A percentile compares a stretch with the other conserved stretches of the same genome.
These are phyloP conservation scores for Drosophila stalkeri DNA, from an alignment of 2,888 invertebrate species.

Conservation along the genomic window DNA sequence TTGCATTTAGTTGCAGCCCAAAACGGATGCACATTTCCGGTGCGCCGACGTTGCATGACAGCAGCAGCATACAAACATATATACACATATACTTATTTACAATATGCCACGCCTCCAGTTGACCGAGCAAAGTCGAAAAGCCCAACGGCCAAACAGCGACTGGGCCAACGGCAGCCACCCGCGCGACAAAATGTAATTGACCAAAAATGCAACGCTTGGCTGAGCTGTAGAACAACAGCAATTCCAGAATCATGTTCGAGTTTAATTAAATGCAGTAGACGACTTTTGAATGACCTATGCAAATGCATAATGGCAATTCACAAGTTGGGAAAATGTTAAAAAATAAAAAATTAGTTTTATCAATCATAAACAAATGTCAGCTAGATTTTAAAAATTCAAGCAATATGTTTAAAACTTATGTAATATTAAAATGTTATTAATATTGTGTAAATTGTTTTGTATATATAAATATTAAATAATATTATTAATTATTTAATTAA, in stretches of 20 bases:
- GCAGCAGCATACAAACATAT: conserved; percentile 26
- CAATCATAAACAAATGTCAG: neutral
- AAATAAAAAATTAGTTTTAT: neutral
- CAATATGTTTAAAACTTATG: too few species aligned
- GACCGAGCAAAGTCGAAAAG: conserved; percentile 46
- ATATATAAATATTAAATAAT: too few species aligned
- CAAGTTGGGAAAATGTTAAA: neutral
- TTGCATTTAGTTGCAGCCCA: conserved; percentile 47
- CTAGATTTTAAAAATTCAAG: too few species aligned
- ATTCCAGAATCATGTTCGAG: conserved; percentile 40
- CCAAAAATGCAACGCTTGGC: conserved; percentile 77
- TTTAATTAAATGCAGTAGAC: neutral
- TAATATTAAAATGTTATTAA: too few species aligned
- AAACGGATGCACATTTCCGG: conserved; percentile 74
- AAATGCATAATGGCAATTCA: neutral
- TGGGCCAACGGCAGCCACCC: conserved; percentile 60
- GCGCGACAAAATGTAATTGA: conserved; percentile 79
- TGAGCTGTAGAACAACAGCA: conserved; percentile 55
- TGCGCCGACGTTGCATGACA: conserved; percentile 73
- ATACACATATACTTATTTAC: conserved; percentile 3
- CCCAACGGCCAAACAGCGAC: conserved; percentile 34
- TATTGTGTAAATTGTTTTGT: too few species aligned
- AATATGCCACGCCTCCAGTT: conserved; percentile 55
- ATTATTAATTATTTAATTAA: too few species aligned
- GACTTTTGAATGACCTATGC: conserved; percentile 16